Percentiles rank a stretch among this genome's conserved stretches.
Evolutionary conservation across 2,888 invertebrate genomes (phyloP).

Genomic region (Meteorus cinctellus): DNA sequence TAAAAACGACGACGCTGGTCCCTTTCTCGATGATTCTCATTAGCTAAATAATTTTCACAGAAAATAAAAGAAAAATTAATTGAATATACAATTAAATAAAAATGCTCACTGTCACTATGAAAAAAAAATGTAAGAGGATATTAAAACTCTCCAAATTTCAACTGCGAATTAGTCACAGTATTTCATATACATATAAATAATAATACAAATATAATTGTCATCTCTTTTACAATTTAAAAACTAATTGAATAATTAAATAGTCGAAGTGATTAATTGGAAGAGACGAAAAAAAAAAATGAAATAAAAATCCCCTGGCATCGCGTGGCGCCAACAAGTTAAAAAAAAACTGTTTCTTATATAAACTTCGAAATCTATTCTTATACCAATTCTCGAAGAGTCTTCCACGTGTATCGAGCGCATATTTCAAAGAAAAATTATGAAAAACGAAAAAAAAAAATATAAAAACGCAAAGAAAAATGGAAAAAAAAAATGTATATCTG

Average conservation of each 20-base stretch:
- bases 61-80: background rate
- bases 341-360: slow-evolving; percentile 51
- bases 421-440: slow-evolving; percentile 16
- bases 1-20: slow-evolving; percentile 26
- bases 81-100: background rate
- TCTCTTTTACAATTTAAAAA: background rate
- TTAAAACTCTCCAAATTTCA: background rate
- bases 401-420: slow-evolving; percentile 54
- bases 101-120: background rate
- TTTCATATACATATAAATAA: background rate
- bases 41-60: background rate
- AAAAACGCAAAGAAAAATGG: background rate
- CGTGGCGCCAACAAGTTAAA: slow-evolving; percentile 47
- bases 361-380: slow-evolving; percentile 67
- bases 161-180: background rate
- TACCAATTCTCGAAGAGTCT: slow-evolving; percentile 61
- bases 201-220: background rate
- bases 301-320: slow-evolving; percentile 41
- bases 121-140: background rate
- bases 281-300: background rate
- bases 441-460: slow-evolving; percentile 29
- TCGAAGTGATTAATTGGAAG: background rate
- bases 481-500: background rate
- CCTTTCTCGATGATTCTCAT: slow-evolving; percentile 27
- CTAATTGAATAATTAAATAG: background rate